Evolutionary conservation across 2,113 vertebrate species (phyloP).

Genomic region (Grantiella picta): DNA sequence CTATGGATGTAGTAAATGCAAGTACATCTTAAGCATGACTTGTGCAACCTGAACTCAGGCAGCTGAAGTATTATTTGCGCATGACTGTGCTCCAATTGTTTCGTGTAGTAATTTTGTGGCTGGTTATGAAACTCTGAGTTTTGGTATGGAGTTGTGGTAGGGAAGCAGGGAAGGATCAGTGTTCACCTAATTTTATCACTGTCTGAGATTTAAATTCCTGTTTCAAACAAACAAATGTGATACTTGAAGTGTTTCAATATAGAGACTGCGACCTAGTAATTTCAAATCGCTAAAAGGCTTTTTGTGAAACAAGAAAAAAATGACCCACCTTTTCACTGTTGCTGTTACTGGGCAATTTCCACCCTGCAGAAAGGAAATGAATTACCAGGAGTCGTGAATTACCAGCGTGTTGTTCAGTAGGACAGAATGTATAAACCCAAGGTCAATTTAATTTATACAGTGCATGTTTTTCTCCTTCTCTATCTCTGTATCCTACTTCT

Average conservation of each 20-base stretch:
- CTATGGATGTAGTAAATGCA: not conserved
- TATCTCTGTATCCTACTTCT: not conserved
- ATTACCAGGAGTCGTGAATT: not conserved
- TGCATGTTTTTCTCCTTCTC: not conserved
- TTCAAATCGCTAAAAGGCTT: not conserved
- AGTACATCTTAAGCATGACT: not conserved
- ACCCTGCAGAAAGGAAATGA: not conserved
- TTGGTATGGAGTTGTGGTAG: accelerated
- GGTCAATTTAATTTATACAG: not conserved
- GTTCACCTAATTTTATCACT: not conserved
- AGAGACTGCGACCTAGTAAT: conserved; percentile 3
- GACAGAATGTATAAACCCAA: not conserved
- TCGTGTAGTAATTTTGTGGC: not conserved
- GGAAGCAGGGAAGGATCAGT: not conserved
- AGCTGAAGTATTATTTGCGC: not conserved
- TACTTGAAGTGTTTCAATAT: not conserved
- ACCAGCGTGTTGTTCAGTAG: not conserved
- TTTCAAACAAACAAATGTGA: not conserved
- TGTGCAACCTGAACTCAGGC: not conserved
- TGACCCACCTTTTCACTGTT: not conserved
- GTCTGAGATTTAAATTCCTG: conserved; percentile 12
- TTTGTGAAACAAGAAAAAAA: not conserved
- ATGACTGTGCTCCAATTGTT: not conserved
- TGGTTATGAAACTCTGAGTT: not conserved
- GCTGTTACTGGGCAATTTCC: not conserved